Base-by-base conservation (phyloP, 2,888 invertebrate species). In the Deroplatys truncata region DNA sequence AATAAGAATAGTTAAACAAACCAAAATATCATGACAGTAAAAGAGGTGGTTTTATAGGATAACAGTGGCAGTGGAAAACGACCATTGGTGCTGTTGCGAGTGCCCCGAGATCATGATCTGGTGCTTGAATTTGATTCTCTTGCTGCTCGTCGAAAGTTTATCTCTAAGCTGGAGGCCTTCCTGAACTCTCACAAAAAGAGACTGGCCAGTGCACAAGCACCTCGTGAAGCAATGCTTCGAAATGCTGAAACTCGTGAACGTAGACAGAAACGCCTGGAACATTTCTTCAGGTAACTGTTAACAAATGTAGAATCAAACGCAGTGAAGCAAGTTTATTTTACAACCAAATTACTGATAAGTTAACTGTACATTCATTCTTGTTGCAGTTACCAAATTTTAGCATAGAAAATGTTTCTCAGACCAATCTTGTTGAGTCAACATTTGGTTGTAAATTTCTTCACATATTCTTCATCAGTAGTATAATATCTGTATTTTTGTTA, bases 231-330 rank as follows among this genome's bases (percentile, higher is more conserved):
- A 91, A 97, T 98, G 95, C 93, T 98, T 89, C 97, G 97, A 15
- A 97, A 98, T 92, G 98, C 98, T 15, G 99, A 99, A 93, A 99
- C 99, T 0, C 96, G 98, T 91, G 98, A 98, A 92, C 95, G 98
- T 13, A 94, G 99, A n/a, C 98, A 99, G 93, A 97, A 97, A 92
- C 96, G 98, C 91, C 93, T 99, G 89, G 99, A 99, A 93, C 94
- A 98, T 94, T 99, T 99, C 95, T 99, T 99, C 94, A 72, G 56
- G 56, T 72, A 72, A 20, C 3, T 56, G n/a, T 20, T 43, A 43
- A 43, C 1, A 43, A 43, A 43, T 43, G 13, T 43, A 35, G 43
- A 43, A 13, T 43, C 13, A 43, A 43, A 10, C 13, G 13, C 43
- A 43, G 13, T 43, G 13, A 43, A 43, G 13, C 13, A 43, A 43